Base-by-base conservation (phyloP, 2,888 invertebrate species). In the Eudemis profundana region DNA sequence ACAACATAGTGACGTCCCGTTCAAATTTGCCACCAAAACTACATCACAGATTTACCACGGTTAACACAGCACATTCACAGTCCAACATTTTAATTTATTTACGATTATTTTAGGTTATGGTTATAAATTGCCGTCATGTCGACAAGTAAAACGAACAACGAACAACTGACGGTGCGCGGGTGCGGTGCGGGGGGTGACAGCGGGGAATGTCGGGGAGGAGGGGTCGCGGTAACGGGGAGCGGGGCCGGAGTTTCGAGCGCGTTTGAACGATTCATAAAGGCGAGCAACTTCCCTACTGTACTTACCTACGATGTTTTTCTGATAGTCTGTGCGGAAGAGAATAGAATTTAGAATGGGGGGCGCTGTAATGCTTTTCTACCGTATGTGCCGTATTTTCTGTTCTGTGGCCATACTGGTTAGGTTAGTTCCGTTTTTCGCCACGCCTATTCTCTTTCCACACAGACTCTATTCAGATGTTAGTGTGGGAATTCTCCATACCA, bases 81-180 rank as follows among this genome's bases (percentile, higher is more conserved):
- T 38, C 38, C 15, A 17, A 44, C 38, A n/a, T 4, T 27, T 17
- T 23, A 27, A 27, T 36, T 44, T 53, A 46, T 46, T 57, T 33
- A 19, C 23, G 10, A 8, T 40, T 4, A 19, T 56, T 57, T n/a
- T 17, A 57, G 63, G 63, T 64, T 63, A 56, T 38, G 29, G 10
- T n/a, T n/a, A 14, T 47, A n/a, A 15, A 42, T 12, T 21, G 33
- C 33, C 44, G 63, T 57, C 57, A 44, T 50, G 23, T 54, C 27
- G 54, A 27, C 54, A 21, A 33, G 33, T 33, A 10, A 33, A 33
- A 33, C 33, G 54, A 12, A 42, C 27, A 27, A 47, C n/a, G 27
- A 27, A 40, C 21, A 14, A 53, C 51, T 53, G 38, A 38, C 7
- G 50, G 33, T 33, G 33, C 23, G 5, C 44, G 19, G 62, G 29